phyloP scores from a whole-genome alignment of 1,140 invertebrate genomes.

The Cataglyphis hispanica region DNA sequence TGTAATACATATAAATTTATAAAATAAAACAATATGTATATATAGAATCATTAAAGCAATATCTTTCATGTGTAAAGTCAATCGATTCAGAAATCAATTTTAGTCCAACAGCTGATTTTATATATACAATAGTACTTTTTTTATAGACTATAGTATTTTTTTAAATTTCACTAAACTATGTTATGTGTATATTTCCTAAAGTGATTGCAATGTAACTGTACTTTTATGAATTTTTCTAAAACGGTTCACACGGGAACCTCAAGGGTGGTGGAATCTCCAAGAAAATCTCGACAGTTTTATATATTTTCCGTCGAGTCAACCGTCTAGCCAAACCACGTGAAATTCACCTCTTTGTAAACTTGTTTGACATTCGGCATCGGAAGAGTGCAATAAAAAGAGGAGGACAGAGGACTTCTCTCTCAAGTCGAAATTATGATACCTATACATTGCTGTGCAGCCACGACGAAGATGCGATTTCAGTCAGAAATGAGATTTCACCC shows the following conservation, averaged over 20 bases:
- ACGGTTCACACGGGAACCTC: not conserved
- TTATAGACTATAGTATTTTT: not conserved
- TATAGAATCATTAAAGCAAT: not conserved
- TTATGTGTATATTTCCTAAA: not conserved
- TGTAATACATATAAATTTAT: not conserved
- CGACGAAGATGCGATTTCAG: conserved; percentile 55
- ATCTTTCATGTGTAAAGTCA: not conserved
- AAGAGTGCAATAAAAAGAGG: conserved; percentile 37
- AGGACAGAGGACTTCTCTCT: not conserved
- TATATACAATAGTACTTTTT: not conserved
- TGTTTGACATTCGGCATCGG: conserved; percentile 50
- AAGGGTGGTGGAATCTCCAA: not conserved
- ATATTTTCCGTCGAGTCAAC: conserved; percentile 61
- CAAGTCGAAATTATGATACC: conserved; percentile 46
- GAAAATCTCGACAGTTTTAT: not conserved
- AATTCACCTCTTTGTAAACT: conserved; percentile 59
- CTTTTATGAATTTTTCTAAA: not conserved
- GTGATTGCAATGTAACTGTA: not conserved
- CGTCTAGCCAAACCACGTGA: conserved; percentile 25
- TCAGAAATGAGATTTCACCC: conserved; percentile 17
- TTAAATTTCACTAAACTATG: not conserved
- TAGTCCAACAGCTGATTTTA: not conserved
- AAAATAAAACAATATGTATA: not conserved
- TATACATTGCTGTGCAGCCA: conserved; percentile 37
- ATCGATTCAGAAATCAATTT: not conserved